These are phyloP conservation scores for Tragelaphus scriptus DNA, from an alignment of 2,113 vertebrate genomes.

Conservation along the genomic window DNA sequence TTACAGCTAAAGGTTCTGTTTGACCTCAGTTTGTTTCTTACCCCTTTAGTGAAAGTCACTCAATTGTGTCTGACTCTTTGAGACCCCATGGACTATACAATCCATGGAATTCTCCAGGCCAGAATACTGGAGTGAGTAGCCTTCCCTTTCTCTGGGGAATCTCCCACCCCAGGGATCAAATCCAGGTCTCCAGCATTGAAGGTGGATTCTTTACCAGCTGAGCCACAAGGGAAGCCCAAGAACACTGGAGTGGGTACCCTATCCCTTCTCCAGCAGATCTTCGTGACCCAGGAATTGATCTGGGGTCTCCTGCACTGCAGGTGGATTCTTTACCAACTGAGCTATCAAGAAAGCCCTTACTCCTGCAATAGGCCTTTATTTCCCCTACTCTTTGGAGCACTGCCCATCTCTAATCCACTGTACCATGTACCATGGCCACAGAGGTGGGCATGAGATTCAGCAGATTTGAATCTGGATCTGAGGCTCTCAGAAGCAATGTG, in stretches of 20 bases:
- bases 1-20: background rate
- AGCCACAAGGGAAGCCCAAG: background rate
- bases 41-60: background rate
- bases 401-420: background rate
- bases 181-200: background rate
- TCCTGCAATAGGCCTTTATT: background rate
- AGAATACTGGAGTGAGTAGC: background rate
- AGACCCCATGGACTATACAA: background rate
- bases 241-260: background rate
- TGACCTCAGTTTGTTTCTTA: background rate
- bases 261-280: background rate
- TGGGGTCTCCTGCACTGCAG: background rate
- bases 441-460: background rate
- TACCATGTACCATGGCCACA: background rate
- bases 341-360: background rate
- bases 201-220: background rate
- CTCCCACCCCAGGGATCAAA: background rate
- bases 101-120: background rate
- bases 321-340: background rate
- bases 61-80: background rate
- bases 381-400: background rate
- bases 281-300: background rate
- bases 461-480: background rate
- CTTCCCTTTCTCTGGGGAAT: background rate
- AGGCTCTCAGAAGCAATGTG: background rate